phyloP scores from a whole-genome alignment of 2,113 vertebrate genomes.

The Crotalus horridus region DNA sequence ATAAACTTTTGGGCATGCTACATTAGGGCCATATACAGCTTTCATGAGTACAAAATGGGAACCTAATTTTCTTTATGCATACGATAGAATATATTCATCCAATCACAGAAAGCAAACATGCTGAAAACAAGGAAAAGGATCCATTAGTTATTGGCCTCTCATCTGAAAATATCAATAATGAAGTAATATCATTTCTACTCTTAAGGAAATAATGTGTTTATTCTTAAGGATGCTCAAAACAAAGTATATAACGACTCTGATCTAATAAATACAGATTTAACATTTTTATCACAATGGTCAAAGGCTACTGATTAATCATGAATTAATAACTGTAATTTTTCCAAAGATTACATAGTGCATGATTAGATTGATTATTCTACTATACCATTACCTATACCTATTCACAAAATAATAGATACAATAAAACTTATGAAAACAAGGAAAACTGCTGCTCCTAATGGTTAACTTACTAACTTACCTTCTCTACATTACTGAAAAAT shows the following conservation, averaged over 20 bases:
- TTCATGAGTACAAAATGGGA: neutral
- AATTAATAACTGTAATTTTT: neutral
- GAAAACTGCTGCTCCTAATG: neutral
- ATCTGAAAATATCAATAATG: neutral
- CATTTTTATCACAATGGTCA: neutral
- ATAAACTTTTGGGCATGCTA: neutral
- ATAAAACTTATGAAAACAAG: neutral
- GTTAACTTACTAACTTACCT: neutral
- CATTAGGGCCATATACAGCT: neutral
- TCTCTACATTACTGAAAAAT: neutral
- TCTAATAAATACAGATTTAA: neutral
- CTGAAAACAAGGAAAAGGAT: neutral
- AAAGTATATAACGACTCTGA: neutral
- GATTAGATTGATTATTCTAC: neutral
- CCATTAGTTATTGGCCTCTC: neutral
- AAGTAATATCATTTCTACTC: neutral
- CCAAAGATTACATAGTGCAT: neutral
- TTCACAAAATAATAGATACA: neutral
- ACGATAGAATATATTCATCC: neutral
- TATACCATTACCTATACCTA: neutral
- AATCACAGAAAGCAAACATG: neutral
- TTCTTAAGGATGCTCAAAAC: neutral
- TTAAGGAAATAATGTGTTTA: neutral
- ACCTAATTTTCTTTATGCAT: neutral
- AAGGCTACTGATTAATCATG: neutral